Evolutionary conservation across 2,888 invertebrate species (phyloP), one percentile per base, ranked within the genome.

Genomic region (Panzeria rudis): DNA sequence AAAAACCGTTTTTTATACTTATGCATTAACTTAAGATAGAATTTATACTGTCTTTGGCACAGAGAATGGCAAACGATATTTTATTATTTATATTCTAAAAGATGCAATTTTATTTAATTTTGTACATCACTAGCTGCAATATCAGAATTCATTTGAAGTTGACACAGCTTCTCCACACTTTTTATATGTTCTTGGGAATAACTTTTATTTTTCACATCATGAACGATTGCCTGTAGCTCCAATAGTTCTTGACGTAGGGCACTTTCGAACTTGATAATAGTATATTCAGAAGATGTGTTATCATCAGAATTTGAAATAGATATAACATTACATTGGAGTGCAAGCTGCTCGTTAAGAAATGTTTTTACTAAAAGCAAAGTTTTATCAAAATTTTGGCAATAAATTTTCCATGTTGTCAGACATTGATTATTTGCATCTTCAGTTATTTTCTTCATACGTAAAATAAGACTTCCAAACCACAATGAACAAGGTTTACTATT

Each of bases 381-480:
- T 87, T 89, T 83, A 83, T 87, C 78, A 25, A 86, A 41, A 3
- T 86, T 89, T 56, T 76, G 80, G 3, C 89, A 88, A 78, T 90
- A 90, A 13, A 92, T 52, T 82, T 75, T 88, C 71, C 86, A 86
- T 3, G 59, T 68, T 0, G 83, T 78, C 23, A 78, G 32, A 13
- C 32, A 59, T n/a, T 68, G 72, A 8, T 61, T 81, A 25, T 17
- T 61, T 15, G 76, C 76, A 56, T 68, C 62, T 47, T 69, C 75
- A 50, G 54, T 11, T 29, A 71, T 20, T 38, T 86, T 80, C 11
- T 59, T 44, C 73, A 78, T 84, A 50, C 86, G 87, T n/a, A 90
- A 75, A 38, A 89, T n/a, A 23, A 92, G 72, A 11, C 89, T 73
- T 32, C 90, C 89, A 73, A 88, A 88, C 90, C 89, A 91, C 6